Evolutionary conservation across 2,888 invertebrate species (phyloP), one percentile per base, ranked within the genome.

Genomic region (Diadegma fenestrale): DNA sequence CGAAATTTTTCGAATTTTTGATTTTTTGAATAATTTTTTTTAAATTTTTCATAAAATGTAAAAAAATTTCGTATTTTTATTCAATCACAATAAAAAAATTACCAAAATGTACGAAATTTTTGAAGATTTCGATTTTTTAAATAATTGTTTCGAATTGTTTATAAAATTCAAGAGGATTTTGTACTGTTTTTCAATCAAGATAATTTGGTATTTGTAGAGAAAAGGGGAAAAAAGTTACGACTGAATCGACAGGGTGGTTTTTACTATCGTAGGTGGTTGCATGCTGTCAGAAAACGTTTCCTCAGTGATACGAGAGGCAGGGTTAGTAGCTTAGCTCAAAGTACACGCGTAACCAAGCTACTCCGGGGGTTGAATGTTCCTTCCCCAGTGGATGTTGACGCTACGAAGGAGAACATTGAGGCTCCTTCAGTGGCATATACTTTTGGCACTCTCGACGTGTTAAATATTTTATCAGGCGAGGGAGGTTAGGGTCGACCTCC

Each of bases 401-500:
- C 51, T 41, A 61, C 30, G 19, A 12, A 45, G 68, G 54, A 58
- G 78, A 79, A 80, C 33, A 48, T 26, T 61, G 63, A 66, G 77
- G 30, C 71, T 69, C 75, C 71, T 51, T 12, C 41, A 43, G 26
- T 22, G 37, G 45, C 73, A 78, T 64, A 80, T 80, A 76, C 79
- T 80, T 75, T 79, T 82, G 73, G 68, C 77, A 85, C 80, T 85
- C 78, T 51, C 69, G 51, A 77, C 66, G 66, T 69, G 54, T 73
- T 87, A 82, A 87, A 87, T 87, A 85, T 87, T 85, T 87, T 82
- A 85, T 85, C 68, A 85, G 75, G 19, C 33, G 30, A 68, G 79
- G 54, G 64, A 75, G 80, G 72, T 76, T 80, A 63, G 83, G 73
- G 61, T 54, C 48, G 51, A 14, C 17, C 48, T 26, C 22, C 45